phyloP scores from a whole-genome alignment of 2,113 vertebrate genomes.

The Rhynchomys soricoides region DNA sequence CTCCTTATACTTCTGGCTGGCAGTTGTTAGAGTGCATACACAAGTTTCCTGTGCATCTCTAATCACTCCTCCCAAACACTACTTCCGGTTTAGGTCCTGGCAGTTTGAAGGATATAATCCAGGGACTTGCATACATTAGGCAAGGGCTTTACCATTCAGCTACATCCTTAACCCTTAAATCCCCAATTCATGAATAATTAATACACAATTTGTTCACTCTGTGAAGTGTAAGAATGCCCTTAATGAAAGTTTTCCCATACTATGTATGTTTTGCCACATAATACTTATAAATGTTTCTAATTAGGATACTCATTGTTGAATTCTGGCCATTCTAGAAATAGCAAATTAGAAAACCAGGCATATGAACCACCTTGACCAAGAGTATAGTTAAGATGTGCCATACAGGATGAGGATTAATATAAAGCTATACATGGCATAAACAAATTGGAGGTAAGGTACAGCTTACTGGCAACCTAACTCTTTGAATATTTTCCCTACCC shows the following conservation, averaged over 20 bases:
- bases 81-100: background rate
- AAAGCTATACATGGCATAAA: background rate
- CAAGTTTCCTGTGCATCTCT: background rate
- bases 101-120: background rate
- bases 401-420: background rate
- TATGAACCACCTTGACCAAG: background rate
- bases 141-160: background rate
- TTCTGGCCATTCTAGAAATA: conserved; percentile 21
- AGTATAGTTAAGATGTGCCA: conserved; percentile 43
- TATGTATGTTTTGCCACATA: background rate
- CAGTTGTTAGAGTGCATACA: background rate
- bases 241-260: background rate
- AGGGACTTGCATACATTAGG: background rate
- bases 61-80: background rate
- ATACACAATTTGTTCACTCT: background rate
- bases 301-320: background rate
- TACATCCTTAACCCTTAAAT: background rate
- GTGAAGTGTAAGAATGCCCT: conserved; percentile 8
- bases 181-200: background rate
- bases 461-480: background rate
- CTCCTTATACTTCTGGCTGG: background rate
- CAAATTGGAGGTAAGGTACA: conserved; percentile 14
- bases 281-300: conserved; percentile 51
- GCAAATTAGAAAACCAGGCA: conserved; percentile 22
- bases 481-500: background rate